Evolutionary conservation across 2,888 invertebrate species (phyloP).

Genomic region (Lycocerus yunnanus): DNA sequence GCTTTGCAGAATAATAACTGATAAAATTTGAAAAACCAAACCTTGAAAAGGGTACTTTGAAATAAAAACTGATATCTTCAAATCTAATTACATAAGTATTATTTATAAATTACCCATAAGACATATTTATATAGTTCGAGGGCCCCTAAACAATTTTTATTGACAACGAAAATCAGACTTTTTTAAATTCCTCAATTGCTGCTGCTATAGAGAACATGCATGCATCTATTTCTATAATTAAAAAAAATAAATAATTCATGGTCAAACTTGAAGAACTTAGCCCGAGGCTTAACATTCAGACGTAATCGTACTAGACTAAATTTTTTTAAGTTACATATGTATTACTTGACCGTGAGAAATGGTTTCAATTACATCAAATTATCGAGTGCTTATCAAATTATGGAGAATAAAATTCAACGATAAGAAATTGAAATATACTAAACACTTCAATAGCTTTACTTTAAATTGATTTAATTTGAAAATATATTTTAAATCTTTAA

Average conservation of each 20-base stretch:
- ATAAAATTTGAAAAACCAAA: background rate
- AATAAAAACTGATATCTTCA: no score
- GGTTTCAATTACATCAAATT: background rate
- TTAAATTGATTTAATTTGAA: background rate
- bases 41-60: background rate
- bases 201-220: no score
- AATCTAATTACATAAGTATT: no score
- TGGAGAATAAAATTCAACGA: background rate
- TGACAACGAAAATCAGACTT: no score
- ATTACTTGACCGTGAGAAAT: background rate
- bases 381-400: background rate
- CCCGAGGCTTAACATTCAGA: background rate
- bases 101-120: no score
- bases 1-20: background rate
- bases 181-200: no score
- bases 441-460: background rate
- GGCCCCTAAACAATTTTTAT: no score
- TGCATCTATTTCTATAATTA: no score
- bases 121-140: no score
- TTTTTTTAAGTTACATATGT: background rate
- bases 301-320: background rate
- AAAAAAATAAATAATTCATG: background rate
- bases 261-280: background rate
- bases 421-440: background rate
- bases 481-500: background rate